phyloP scores from a whole-genome alignment of 2,113 vertebrate genomes.

The Riparia riparia region DNA sequence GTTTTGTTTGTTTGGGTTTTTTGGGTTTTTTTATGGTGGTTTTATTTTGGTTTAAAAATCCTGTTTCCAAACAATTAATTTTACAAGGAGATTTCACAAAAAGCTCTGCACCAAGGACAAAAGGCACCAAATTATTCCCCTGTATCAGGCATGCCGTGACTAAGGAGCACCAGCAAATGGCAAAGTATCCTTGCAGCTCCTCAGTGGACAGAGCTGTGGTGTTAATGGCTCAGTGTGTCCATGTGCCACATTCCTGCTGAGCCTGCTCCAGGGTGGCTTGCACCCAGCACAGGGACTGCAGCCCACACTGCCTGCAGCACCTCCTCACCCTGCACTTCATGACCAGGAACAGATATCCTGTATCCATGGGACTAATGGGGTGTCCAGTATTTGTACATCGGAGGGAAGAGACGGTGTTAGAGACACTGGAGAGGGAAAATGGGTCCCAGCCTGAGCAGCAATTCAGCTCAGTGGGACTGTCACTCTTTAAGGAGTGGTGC shows the following conservation, averaged over 20 bases:
- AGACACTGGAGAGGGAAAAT: not conserved
- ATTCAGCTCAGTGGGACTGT: not conserved
- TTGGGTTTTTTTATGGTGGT: not conserved
- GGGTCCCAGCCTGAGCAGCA: not conserved
- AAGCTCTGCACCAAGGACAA: not conserved
- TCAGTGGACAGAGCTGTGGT: not conserved
- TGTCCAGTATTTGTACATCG: not conserved
- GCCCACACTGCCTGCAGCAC: not conserved
- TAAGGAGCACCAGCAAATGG: not conserved
- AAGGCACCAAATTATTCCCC: not conserved
- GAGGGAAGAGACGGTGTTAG: not conserved
- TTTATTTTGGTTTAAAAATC: not conserved
- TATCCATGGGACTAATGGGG: not conserved
- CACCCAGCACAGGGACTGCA: not conserved
- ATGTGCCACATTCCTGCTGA: fast-evolving
- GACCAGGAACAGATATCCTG: not conserved
- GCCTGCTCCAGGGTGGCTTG: not conserved
- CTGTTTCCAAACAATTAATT: not conserved
- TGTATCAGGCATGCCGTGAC: not conserved
- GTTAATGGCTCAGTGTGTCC: not conserved
- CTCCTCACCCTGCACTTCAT: not conserved
- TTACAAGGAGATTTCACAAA: not conserved
- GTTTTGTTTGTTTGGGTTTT: too few relatives aligned
- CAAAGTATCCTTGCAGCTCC: not conserved
- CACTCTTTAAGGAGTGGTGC: not conserved